phyloP scores from a whole-genome alignment of 30 jellyfish, hydroid and myxozoan genomes.

The Nemopilema nomurai region DNA sequence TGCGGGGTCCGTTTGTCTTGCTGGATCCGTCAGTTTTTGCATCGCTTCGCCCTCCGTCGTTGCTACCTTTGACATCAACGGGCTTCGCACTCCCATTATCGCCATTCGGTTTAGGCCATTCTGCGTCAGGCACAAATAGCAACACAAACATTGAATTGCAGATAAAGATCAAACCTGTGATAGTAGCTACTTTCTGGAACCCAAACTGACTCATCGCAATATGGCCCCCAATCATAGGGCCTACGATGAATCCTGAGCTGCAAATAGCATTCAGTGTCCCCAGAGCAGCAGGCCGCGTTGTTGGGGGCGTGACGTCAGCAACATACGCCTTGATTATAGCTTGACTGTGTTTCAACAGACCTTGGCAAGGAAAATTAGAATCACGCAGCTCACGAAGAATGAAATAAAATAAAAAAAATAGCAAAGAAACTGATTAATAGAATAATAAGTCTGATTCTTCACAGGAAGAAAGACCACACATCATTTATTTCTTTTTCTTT shows the following conservation, averaged over 20 bases:
- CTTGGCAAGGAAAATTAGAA: conserved; percentile 55
- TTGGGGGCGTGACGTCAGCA: conserved; percentile 76
- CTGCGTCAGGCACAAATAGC: conserved; percentile 19
- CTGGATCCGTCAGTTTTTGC: no score
- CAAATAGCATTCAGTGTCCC: conserved; percentile 84
- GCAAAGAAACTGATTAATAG: no score
- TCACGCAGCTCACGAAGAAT: neutral
- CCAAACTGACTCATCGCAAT: conserved; percentile 76
- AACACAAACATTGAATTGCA: conserved; percentile 67
- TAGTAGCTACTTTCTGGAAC: conserved; percentile 69
- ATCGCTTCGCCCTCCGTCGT: no score
- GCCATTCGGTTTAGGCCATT: neutral
- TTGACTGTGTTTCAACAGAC: conserved; percentile 90
- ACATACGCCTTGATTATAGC: conserved; percentile 82
- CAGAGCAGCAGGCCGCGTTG: conserved; percentile 76
- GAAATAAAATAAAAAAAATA: no score
- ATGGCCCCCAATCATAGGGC: conserved; percentile 94
- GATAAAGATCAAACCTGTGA: conserved; percentile 69
- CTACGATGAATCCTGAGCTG: conserved; percentile 89
- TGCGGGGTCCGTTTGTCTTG: neutral
- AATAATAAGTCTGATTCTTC: no score
- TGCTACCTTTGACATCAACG: neutral
- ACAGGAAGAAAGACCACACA: no score
- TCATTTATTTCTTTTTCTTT: no score
- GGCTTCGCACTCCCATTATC: neutral